A percentile compares a stretch with the other conserved stretches of the same genome.
Evolutionary conservation across 2,113 vertebrate genomes (phyloP).

Genomic region (Cromileptes altivelis): DNA sequence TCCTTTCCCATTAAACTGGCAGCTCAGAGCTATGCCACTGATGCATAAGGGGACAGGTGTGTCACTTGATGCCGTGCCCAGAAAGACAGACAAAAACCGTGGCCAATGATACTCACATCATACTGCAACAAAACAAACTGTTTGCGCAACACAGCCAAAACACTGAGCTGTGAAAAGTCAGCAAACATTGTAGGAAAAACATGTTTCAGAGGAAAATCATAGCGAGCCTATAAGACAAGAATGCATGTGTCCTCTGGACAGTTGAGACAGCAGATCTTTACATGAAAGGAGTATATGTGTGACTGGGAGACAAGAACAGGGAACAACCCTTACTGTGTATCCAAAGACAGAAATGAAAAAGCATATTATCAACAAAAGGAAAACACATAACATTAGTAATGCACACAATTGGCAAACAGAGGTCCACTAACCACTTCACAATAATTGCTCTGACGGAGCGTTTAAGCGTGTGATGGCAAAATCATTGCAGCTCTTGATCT

Average conservation of each 20-base stretch:
- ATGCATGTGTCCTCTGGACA: not conserved
- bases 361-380: not conserved
- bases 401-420: conserved; percentile 10
- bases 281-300: not conserved
- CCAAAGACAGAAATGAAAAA: conserved; percentile 2
- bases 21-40: not conserved
- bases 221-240: not conserved
- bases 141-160: not conserved
- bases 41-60: not conserved
- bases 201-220: not conserved
- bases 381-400: not conserved
- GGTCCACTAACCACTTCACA: conserved; percentile 25
- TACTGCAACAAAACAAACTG: conserved; percentile 16
- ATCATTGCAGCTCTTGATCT: conserved; percentile 16
- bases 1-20: not conserved
- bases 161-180: conserved; percentile 1
- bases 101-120: not conserved
- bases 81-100: not conserved
- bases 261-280: not conserved
- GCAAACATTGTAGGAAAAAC: not conserved
- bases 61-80: not conserved
- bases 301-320: not conserved
- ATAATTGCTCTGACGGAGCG: conserved; percentile 11
- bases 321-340: not conserved
- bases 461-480: conserved; percentile 23